Evolutionary conservation across 2,113 vertebrate genomes (phyloP), one percentile per base, ranked within the genome.

Genomic region (Lamprotornis superbus): DNA sequence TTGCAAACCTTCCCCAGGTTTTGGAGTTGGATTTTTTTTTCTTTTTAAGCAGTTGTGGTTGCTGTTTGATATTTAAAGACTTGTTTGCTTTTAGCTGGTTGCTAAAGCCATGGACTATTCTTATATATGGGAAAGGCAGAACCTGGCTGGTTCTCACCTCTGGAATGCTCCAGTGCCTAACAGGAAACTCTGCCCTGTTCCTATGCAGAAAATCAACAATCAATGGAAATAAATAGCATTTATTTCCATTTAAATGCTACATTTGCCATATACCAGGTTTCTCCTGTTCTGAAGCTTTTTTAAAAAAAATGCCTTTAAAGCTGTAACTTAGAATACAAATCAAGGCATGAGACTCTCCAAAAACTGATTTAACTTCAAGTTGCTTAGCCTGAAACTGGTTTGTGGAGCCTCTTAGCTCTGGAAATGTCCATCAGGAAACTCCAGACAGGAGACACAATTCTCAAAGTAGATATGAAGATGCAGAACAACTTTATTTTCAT

Each of bases 101-200:
- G 67, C 18, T 76, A 0, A 71, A 91, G 46, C 35, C 24, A 4
- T 3, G 10, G 50, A 1, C 7, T 35, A 0, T 39, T 39, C 9
- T 65, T 14, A 4, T 12, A 0, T 1, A 0, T 8, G n/a, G 46
- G 47, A 27, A 52, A 42, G 31, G 49, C 37, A 71, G 19, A 35
- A 12, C 39, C 9, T 7, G 30, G 30, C 25, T 74, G 31, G 6
- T 53, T 68, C 67, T 65, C 16, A 1, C 13, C n/a, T 57, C 1
- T 49, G 33, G 21, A 42, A 35, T 1, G 5, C 12, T 10, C 27
- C 47, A 19, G 30, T 1, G 8, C 9, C 3, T 4, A 63, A 7
- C 35, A 46, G 42, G 33, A 20, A 14, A 39, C 18, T 40, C 7
- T n/a, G 24, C 25, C 10, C 20, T 55, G 40, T 21, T 63, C 22